phyloP scores from a whole-genome alignment of 1,140 invertebrate species.

The Bacillus rossius region DNA sequence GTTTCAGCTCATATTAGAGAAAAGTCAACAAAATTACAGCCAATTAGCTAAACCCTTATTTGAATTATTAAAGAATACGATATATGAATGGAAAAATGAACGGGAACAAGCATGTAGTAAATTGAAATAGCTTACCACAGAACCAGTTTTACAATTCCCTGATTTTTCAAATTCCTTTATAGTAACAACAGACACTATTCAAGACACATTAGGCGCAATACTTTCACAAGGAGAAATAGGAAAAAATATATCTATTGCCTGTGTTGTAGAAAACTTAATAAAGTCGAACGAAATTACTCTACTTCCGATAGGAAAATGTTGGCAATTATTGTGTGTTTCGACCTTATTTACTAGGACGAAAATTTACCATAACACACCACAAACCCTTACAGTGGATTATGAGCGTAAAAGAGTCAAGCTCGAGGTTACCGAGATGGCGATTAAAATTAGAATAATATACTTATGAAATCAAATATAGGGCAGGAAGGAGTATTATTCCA shows the following conservation, averaged over 20 bases:
- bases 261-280: slow-evolving; percentile 22
- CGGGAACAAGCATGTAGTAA: slow-evolving; percentile 11
- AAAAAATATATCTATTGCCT: too few relatives aligned
- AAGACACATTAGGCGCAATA: slow-evolving; percentile 22
- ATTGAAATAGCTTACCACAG: slow-evolving; percentile 19
- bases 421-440: slow-evolving; percentile 33
- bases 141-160: too few relatives aligned
- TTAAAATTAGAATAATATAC: slow-evolving; percentile 32
- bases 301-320: slow-evolving; percentile 27
- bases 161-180: too few relatives aligned
- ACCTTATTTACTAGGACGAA: slow-evolving; percentile 31
- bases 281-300: slow-evolving; percentile 21
- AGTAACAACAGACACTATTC: too few relatives aligned
- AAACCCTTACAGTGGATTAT: slow-evolving; percentile 33
- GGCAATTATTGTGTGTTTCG: slow-evolving; percentile 27
- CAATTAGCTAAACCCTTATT: slow-evolving; percentile 20
- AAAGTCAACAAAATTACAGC: slow-evolving; percentile 6
- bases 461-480: slow-evolving; percentile 30
- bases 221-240: too few relatives aligned
- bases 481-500: background rate
- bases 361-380: slow-evolving; percentile 40
- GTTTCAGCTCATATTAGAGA: slow-evolving; percentile 14
- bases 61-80: slow-evolving; percentile 17
- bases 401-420: slow-evolving; percentile 28
- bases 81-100: slow-evolving; percentile 17